phyloP scores from a whole-genome alignment of 2,888 invertebrate genomes.

The Lasioglossum oenotherae region DNA sequence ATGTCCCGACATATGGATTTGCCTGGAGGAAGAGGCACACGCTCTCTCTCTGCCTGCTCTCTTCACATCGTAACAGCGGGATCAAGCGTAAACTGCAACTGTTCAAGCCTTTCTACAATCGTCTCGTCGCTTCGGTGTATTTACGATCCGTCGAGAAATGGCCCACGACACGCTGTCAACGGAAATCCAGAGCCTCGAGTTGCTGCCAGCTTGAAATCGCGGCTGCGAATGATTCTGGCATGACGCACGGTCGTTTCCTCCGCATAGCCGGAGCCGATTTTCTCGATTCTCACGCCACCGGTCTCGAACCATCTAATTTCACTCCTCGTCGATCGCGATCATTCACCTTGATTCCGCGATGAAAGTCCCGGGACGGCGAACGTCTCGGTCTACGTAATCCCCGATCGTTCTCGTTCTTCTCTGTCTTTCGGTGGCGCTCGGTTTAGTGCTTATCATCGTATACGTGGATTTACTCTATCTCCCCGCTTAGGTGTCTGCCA shows the following conservation, averaged over 20 bases:
- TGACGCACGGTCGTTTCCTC: conserved; percentile 15
- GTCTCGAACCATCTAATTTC: conserved; percentile 36
- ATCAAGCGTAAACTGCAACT: conserved; percentile 16
- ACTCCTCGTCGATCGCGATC: conserved; percentile 24
- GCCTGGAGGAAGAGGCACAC: conserved; percentile 45
- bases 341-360: conserved; percentile 44
- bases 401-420: conserved; percentile 5
- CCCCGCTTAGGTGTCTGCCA: conserved; percentile 11
- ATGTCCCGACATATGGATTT: conserved; percentile 73
- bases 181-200: not conserved
- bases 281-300: conserved; percentile 46
- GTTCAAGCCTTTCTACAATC: not conserved
- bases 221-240: not conserved
- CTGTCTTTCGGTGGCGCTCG: conserved; percentile 25
- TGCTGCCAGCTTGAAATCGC: not conserved
- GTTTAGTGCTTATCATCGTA: conserved; percentile 59
- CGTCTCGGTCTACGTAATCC: conserved; percentile 6
- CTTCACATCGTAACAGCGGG: conserved; percentile 29
- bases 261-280: not conserved
- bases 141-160: not conserved
- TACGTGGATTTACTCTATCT: conserved; percentile 62
- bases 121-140: not conserved
- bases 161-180: not conserved
- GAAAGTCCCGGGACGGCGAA: conserved; percentile 45
- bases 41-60: conserved; percentile 25